phyloP scores from a whole-genome alignment of 1,140 invertebrate genomes.

The Drosophila trapezifrons region DNA sequence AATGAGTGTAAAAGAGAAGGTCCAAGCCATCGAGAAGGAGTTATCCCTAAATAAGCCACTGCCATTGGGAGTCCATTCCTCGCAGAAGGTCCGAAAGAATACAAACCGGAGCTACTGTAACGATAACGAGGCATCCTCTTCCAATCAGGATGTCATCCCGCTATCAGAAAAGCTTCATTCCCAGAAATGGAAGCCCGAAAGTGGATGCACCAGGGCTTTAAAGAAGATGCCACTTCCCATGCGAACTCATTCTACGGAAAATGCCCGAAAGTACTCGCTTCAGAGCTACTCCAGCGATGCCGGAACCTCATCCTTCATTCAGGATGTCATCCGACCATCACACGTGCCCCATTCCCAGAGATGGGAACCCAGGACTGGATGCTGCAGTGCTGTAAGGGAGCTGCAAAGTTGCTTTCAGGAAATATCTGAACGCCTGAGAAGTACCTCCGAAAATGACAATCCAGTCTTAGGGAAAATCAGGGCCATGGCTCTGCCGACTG shows the following conservation, averaged over 20 bases:
- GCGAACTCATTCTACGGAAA: neutral
- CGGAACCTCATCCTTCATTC: neutral
- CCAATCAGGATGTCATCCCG: neutral
- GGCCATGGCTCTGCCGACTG: neutral
- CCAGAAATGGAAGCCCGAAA: neutral
- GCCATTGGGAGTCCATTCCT: neutral
- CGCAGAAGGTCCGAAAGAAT: neutral
- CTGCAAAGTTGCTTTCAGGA: slow-evolving; percentile 28
- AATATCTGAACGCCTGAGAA: slow-evolving; percentile 1
- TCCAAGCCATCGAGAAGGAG: slow-evolving; percentile 3
- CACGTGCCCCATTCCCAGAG: neutral
- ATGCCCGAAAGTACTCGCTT: neutral
- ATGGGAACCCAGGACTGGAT: neutral
- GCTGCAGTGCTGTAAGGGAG: slow-evolving; percentile 1
- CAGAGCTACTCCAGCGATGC: neutral
- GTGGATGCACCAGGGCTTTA: neutral
- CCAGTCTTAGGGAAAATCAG: neutral
- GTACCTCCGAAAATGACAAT: neutral
- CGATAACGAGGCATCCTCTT: neutral
- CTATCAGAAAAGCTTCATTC: no score
- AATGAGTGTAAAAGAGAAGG: neutral
- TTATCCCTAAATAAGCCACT: neutral
- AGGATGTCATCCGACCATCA: neutral
- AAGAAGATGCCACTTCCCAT: neutral
- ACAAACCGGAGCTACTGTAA: no score